Evolutionary conservation across 2,888 invertebrate genomes (phyloP), one percentile per base, ranked within the genome.

Genomic region (Galerucella nymphaeae): DNA sequence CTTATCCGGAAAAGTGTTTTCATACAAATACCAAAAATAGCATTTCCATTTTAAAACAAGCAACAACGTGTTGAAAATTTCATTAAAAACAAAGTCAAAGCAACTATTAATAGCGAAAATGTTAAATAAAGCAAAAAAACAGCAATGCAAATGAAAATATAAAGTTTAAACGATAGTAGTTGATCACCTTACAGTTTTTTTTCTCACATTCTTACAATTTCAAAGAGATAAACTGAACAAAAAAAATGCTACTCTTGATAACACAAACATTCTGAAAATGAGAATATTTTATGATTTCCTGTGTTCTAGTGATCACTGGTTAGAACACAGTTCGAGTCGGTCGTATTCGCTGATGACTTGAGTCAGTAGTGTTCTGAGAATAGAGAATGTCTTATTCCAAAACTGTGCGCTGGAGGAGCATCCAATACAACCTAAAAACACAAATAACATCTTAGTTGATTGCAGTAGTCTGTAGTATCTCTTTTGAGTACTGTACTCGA

Each of bases 311-410:
- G 75, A 73, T 71, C 67, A 67, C 67, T 61, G 41, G 59, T 41
- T 68, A 65, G 72, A 78, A 74, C 73, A 59, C 79, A 80, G 79
- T 10, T 79, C 78, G 78, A 68, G 59, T 78, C 78, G 77, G 58
- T 65, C 53, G 20, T 77, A 74, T 75, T 67, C 48, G 71, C 76
- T 72, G 57, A 42, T 13, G 63, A 65, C 48, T 71, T 77, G 82
- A 48, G 16, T 57, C 80, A 86, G 76, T 85, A 86, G 80, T 86
- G 85, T 38, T 89, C 89, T 63, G 89, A 88, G 82, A 93, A 92
- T 18, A 91, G 93, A n/a, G 95, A 96, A 86, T 96, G 96, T 85
- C 93, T 93, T 81, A 96, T 96, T 78, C 96, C 96, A 83, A 96
- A 96, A 76, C 94, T 94, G 81, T 92, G 92, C 50, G 92, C 90